These are phyloP conservation scores for Pluvialis apricaria DNA, from an alignment of 2,113 vertebrate genomes.

Conservation along the genomic window DNA sequence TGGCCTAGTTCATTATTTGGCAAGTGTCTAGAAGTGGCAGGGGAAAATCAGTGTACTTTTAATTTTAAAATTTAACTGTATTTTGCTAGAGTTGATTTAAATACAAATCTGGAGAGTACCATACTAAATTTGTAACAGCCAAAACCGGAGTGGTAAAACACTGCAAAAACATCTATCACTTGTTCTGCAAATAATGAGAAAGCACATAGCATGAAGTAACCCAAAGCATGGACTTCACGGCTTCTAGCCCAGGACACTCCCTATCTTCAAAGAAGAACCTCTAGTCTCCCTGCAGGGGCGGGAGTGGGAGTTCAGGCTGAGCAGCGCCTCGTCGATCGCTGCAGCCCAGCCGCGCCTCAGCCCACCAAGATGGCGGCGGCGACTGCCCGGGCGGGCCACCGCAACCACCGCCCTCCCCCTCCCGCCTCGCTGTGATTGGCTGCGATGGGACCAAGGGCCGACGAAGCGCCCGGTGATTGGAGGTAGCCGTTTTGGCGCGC, in stretches of 20 bases:
- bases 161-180: background rate
- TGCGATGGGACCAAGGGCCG: accelerated
- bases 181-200: background rate
- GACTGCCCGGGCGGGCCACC: accelerated
- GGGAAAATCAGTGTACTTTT: background rate
- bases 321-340: accelerated
- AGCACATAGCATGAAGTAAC: accelerated
- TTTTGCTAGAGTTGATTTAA: background rate
- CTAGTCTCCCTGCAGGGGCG: accelerated
- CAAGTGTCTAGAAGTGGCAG: background rate
- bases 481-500: background rate
- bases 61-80: background rate
- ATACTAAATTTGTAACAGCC: background rate
- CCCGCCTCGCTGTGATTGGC: background rate
- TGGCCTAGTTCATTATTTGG: background rate
- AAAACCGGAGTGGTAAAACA: background rate
- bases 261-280: accelerated
- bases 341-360: accelerated
- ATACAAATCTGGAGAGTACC: background rate
- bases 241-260: accelerated
- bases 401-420: background rate
- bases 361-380: accelerated
- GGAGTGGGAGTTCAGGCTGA: accelerated
- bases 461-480: background rate
- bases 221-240: accelerated